A percentile compares a stretch with the other conserved stretches of the same genome.
These are phyloP conservation scores for Parapristionchus giblindavisi DNA, from an alignment of 2,888 invertebrate species.

Conservation along the genomic window DNA sequence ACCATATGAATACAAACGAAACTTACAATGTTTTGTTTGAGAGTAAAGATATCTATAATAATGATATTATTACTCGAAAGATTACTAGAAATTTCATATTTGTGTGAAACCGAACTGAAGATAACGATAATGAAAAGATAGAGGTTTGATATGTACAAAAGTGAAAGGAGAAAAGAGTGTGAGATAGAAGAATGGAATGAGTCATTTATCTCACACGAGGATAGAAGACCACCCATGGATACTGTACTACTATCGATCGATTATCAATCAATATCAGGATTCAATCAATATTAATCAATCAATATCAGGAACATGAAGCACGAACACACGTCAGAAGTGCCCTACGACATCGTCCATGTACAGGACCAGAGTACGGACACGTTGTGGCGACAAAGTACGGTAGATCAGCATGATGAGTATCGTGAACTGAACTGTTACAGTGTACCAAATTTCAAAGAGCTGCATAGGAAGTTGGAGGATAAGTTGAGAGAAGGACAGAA, in stretches of 20 bases:
- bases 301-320: conserved; percentile 24
- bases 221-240: background rate
- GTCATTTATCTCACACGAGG: background rate
- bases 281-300: background rate
- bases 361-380: background rate
- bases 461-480: conserved; percentile 27
- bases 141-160: background rate
- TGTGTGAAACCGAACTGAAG: background rate
- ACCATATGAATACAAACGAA: background rate
- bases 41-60: background rate
- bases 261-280: background rate
- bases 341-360: conserved; percentile 25
- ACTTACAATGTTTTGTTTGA: background rate
- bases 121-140: conserved; percentile 3
- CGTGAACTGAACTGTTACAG: background rate
- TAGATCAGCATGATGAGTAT: background rate
- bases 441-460: conserved; percentile 29
- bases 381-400: background rate
- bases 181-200: conserved; percentile 7
- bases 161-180: background rate
- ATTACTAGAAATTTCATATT: background rate
- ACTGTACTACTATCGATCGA: background rate
- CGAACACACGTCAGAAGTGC: conserved; percentile 11
- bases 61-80: background rate
- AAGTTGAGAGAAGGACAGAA: background rate